Evolutionary conservation across 2,113 vertebrate genomes (phyloP).

Genomic region (Grantiella picta): DNA sequence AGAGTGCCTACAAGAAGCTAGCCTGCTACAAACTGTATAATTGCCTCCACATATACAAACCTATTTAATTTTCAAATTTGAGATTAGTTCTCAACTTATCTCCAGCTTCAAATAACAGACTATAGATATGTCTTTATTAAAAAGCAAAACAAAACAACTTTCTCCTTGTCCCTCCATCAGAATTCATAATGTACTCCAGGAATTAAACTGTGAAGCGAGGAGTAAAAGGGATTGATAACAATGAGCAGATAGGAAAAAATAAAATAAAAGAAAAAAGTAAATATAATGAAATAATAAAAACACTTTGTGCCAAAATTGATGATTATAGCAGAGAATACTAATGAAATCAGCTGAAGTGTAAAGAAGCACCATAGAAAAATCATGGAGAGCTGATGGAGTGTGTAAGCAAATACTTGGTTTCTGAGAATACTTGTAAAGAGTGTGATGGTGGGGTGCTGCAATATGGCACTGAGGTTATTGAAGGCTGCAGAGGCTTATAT

Average conservation of each 20-base stretch:
- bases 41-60: neutral
- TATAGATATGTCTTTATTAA: neutral
- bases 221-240: neutral
- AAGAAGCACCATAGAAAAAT: neutral
- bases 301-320: neutral
- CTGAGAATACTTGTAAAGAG: neutral
- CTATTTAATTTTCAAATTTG: neutral
- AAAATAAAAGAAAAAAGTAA: neutral
- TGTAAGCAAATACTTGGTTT: neutral
- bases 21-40: neutral
- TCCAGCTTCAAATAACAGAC: neutral
- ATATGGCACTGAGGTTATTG: neutral
- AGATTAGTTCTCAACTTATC: neutral
- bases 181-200: neutral
- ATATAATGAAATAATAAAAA: neutral
- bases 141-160: neutral
- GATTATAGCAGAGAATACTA: neutral
- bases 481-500: neutral
- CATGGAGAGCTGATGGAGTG: neutral
- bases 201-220: neutral
- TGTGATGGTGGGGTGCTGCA: neutral
- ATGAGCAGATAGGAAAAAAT: neutral
- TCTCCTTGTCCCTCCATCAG: neutral
- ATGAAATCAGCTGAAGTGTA: neutral
- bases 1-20: neutral